Conservation (phyloP, 2,888 invertebrate species). For the Epinotia nisella region DNA sequence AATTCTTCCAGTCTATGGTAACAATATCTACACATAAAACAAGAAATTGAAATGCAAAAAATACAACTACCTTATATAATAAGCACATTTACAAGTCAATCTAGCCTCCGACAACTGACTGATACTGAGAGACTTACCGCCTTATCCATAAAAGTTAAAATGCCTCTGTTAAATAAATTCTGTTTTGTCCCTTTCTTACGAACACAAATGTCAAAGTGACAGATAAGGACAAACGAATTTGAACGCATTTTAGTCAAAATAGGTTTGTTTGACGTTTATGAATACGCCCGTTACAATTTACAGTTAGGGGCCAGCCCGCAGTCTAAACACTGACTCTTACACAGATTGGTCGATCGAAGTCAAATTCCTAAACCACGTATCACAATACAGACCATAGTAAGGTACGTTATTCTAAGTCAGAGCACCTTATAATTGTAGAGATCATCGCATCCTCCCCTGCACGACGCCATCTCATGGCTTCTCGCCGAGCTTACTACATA, state of each 20-base stretch:
- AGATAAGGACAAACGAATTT: no score
- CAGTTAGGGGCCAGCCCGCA: conserved; percentile 75
- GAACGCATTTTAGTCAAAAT: no score
- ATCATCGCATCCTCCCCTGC: conserved; percentile 77
- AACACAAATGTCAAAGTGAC: no score
- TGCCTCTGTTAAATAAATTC: no score
- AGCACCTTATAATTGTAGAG: conserved; percentile 86
- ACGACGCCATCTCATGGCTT: conserved; percentile 79
- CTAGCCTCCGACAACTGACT: conserved; percentile 37
- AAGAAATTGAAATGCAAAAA: conserved; percentile 76
- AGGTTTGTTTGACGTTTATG: no score
- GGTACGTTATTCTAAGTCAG: conserved; percentile 78
- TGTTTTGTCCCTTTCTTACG: no score
- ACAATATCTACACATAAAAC: conserved; percentile 63
- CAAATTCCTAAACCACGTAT: conserved; percentile 73
- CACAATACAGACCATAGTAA: conserved; percentile 75
- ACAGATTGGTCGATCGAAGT: conserved; percentile 79
- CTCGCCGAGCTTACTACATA: conserved; percentile 69
- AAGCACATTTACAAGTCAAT: conserved; percentile 39
- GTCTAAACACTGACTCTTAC: conserved; percentile 69
- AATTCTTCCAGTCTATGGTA: conserved; percentile 67
- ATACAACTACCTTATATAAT: conserved; percentile 53
- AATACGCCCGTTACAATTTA: conserved; percentile 57
- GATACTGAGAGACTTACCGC: conserved; percentile 45
- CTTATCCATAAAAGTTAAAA: no score